Evolutionary conservation across 2,797 vertebrate species (phyloP).

Genomic region (Sebastiscus tertius): DNA sequence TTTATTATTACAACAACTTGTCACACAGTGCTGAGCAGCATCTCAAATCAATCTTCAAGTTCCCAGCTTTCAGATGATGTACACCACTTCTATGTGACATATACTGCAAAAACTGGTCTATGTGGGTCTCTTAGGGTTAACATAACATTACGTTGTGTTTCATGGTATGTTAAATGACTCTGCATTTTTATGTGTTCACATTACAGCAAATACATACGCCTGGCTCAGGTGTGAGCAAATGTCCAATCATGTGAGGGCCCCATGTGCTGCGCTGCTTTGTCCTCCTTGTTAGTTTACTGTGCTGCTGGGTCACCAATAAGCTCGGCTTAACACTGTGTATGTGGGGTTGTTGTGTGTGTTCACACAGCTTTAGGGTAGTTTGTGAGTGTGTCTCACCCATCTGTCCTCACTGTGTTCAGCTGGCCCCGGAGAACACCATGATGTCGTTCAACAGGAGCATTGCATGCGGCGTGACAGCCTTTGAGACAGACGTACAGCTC

Average conservation of each 20-base stretch:
- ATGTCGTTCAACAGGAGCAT: constrained; percentile 91
- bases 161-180: background rate
- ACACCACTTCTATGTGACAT: no score
- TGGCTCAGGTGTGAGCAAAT: constrained; percentile 42
- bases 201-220: background rate
- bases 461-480: constrained; percentile 84
- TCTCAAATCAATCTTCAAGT: no score
- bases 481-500: constrained; percentile 94
- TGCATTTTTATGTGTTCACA: no score
- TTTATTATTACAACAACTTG: no score
- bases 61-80: no score
- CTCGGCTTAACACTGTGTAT: constrained; percentile 20
- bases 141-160: no score
- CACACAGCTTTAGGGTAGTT: constrained; percentile 25
- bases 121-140: no score
- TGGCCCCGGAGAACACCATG: constrained; percentile 96
- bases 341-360: constrained; percentile 16
- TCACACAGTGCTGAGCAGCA: no score
- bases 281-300: constrained; percentile 19
- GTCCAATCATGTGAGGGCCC: constrained; percentile 22
- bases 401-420: constrained; percentile 76
- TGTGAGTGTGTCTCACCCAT: constrained; percentile 40
- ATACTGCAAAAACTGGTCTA: no score
- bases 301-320: constrained; percentile 34
- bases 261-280: constrained; percentile 35